A percentile compares a stretch with the other conserved stretches of the same genome.
These are phyloP conservation scores for Julus scandinavius DNA, from an alignment of 2,888 invertebrate genomes.

Conservation along the genomic window DNA sequence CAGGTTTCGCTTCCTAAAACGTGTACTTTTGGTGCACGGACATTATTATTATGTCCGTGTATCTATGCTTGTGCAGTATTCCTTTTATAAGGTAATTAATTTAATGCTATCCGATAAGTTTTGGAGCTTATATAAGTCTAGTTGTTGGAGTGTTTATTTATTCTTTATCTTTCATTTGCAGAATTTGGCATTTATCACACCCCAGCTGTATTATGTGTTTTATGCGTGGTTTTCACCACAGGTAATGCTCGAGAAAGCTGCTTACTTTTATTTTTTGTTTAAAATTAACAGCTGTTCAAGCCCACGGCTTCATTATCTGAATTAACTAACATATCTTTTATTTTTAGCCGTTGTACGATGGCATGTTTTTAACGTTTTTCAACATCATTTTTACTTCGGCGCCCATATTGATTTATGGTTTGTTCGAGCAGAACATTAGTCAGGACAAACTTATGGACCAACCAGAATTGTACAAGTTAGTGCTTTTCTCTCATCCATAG, in stretches of 20 bases:
- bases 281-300: background rate
- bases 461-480: conserved; percentile 76
- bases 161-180: conserved; percentile 59
- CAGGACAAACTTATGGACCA: conserved; percentile 71
- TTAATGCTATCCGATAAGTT: background rate
- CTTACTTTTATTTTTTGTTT: background rate
- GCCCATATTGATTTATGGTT: conserved; percentile 78
- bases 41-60: conserved; percentile 84
- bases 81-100: conserved; percentile 78
- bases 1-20: conserved; percentile 81
- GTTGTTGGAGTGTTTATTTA: background rate
- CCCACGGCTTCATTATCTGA: background rate
- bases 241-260: conserved; percentile 60
- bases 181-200: conserved; percentile 79
- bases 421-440: conserved; percentile 79
- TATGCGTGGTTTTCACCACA: conserved; percentile 68
- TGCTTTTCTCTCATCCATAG: conserved; percentile 62
- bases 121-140: background rate
- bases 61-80: conserved; percentile 80
- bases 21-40: conserved; percentile 82
- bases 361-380: conserved; percentile 78
- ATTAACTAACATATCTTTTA: background rate
- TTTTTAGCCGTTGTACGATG: conserved; percentile 74
- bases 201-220: conserved; percentile 70
- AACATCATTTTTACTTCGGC: conserved; percentile 81